phyloP scores from a whole-genome alignment of 2,113 vertebrate species.

The Mesembrinibis cayennensis region DNA sequence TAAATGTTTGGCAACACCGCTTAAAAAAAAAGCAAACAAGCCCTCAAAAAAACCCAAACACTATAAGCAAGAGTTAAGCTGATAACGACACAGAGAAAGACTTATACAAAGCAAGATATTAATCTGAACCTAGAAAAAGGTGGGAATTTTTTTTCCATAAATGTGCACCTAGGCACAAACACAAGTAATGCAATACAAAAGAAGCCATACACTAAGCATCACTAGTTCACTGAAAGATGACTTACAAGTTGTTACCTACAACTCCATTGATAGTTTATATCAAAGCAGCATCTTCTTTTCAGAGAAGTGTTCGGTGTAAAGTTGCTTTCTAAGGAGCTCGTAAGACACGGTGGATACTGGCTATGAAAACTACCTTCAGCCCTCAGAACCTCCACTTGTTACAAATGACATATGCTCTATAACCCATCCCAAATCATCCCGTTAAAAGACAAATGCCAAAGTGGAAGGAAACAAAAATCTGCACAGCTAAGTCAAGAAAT shows the following conservation, averaged over 20 bases:
- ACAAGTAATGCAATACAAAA: not conserved
- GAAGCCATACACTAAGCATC: not conserved
- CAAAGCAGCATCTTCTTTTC: not conserved
- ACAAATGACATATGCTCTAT: accelerated
- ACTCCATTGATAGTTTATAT: accelerated
- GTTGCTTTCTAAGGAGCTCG: not conserved
- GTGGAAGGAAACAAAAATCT: not conserved
- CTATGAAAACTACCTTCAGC: not conserved
- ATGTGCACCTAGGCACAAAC: not conserved
- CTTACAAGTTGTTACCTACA: not conserved
- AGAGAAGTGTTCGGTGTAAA: not conserved
- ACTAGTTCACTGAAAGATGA: not conserved
- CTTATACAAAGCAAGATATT: not conserved
- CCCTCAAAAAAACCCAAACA: not conserved
- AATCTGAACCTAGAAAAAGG: not conserved
- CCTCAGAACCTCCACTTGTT: not conserved
- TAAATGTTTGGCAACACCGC: not conserved
- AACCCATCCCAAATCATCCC: not conserved
- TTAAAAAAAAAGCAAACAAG: not conserved
- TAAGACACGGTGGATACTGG: not conserved
- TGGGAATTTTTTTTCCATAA: not conserved
- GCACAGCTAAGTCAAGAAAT: not conserved
- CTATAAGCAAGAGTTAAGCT: not conserved
- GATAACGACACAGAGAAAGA: not conserved
- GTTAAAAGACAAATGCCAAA: not conserved